A percentile compares a stretch with the other conserved stretches of the same genome.
Evolutionary conservation across 2,113 vertebrate genomes (phyloP).

Genomic region (Fulica atra): DNA sequence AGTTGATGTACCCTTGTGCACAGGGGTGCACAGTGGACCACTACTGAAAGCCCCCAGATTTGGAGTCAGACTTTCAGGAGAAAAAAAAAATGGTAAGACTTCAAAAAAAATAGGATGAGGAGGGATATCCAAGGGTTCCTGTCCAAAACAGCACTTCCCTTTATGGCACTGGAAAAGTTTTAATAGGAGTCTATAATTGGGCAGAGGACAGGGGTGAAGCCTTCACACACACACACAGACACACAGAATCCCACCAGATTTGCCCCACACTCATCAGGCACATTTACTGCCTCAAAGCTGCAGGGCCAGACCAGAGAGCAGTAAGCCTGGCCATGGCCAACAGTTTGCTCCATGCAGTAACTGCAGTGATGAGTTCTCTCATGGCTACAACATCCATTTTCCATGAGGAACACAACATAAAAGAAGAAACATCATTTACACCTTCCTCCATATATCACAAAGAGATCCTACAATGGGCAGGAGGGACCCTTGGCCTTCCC

Average conservation of each 20-base stretch:
- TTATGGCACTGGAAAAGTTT: not conserved
- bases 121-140: not conserved
- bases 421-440: not conserved
- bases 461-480: not conserved
- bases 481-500: not conserved
- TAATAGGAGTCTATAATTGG: not conserved
- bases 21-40: rapidly evolving
- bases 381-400: not conserved
- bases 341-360: not conserved
- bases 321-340: not conserved
- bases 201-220: not conserved
- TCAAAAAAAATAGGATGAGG: not conserved
- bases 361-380: not conserved
- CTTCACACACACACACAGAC: not conserved
- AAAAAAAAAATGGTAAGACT: not conserved
- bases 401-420: not conserved
- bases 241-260: not conserved
- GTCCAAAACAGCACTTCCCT: not conserved
- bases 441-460: not conserved
- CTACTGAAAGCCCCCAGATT: not conserved
- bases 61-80: not conserved
- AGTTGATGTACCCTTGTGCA: not conserved
- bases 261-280: not conserved
- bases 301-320: not conserved
- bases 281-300: not conserved